Percentiles rank a stretch among this genome's conserved stretches.
Conservation (phyloP, 2,113 vertebrate genomes). For the Tinamus guttatus region DNA sequence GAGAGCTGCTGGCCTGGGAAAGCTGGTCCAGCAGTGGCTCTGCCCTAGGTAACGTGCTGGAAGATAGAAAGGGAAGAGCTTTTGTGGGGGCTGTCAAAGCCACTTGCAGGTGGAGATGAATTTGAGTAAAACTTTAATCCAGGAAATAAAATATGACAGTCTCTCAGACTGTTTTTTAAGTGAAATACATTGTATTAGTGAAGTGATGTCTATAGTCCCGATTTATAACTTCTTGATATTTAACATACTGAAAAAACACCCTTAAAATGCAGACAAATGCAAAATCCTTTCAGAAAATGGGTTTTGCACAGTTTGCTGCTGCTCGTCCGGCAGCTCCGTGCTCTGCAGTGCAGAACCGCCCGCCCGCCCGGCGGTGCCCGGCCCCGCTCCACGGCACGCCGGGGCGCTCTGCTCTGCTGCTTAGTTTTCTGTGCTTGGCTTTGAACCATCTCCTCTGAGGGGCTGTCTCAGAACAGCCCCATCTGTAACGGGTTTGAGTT, state of each 20-base stretch:
- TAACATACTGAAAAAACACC: neutral
- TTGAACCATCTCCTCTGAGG: neutral
- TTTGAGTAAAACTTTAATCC: neutral
- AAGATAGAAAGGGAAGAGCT: neutral
- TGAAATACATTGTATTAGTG: fast-evolving
- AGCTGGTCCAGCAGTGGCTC: neutral
- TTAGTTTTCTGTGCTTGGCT: slow-evolving; percentile 21
- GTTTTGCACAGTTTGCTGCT: neutral
- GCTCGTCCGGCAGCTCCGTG: neutral
- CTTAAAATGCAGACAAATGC: neutral
- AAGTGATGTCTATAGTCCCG: neutral
- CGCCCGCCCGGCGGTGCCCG: neutral
- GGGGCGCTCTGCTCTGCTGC: neutral
- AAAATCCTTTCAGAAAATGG: neutral
- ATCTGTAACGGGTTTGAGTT: slow-evolving; percentile 44
- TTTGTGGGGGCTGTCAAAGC: neutral
- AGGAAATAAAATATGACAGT: neutral
- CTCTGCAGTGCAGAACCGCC: neutral
- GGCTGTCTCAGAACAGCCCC: neutral
- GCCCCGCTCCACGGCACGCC: neutral
- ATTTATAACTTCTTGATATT: neutral
- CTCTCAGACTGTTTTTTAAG: neutral
- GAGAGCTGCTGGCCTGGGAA: neutral
- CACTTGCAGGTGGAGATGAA: neutral
- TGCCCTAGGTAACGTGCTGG: neutral